These are phyloP conservation scores for Oxytorus armatus DNA, from an alignment of 2,888 invertebrate genomes.

Conservation along the genomic window DNA sequence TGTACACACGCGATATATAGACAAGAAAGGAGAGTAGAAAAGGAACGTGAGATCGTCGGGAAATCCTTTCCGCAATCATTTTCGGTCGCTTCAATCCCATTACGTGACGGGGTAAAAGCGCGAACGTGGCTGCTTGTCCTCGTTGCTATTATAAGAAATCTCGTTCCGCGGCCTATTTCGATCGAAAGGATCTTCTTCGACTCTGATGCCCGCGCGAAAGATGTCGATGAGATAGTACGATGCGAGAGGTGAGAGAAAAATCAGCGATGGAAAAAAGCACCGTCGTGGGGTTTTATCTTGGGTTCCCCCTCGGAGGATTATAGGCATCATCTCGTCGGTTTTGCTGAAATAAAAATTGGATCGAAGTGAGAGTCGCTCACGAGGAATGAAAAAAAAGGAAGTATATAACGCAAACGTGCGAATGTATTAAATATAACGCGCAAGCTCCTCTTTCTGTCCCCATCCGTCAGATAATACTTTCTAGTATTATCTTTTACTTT, in stretches of 20 bases:
- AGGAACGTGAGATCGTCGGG: conserved; percentile 43
- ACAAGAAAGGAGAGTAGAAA: conserved; percentile 1
- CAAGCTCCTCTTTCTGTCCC: background rate
- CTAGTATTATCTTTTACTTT: too few relatives aligned
- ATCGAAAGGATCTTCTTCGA: conserved; percentile 48
- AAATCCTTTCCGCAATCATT: conserved; percentile 64
- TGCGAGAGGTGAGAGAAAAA: conserved; percentile 7
- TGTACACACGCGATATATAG: background rate
- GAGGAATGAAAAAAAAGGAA: background rate
- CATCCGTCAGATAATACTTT: too few relatives aligned
- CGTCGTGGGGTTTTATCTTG: conserved; percentile 1
- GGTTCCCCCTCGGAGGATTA: conserved; percentile 18
- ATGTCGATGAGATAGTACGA: conserved; percentile 21
- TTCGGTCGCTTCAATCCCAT: conserved; percentile 57
- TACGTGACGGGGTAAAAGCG: conserved; percentile 40
- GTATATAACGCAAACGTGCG: background rate
- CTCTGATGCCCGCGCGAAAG: conserved; percentile 3
- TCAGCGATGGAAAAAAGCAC: conserved; percentile 12
- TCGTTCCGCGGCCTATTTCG: conserved; percentile 48
- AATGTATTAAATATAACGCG: background rate
- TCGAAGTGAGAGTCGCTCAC: conserved; percentile 40
- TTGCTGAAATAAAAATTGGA: conserved; percentile 41
- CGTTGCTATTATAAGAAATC: conserved; percentile 6
- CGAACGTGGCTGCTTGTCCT: conserved; percentile 18
- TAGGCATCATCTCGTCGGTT: conserved; percentile 15